Evolutionary conservation across 2,797 vertebrate genomes (phyloP), one percentile per base, ranked within the genome.

Genomic region (Diplodus sargus): DNA sequence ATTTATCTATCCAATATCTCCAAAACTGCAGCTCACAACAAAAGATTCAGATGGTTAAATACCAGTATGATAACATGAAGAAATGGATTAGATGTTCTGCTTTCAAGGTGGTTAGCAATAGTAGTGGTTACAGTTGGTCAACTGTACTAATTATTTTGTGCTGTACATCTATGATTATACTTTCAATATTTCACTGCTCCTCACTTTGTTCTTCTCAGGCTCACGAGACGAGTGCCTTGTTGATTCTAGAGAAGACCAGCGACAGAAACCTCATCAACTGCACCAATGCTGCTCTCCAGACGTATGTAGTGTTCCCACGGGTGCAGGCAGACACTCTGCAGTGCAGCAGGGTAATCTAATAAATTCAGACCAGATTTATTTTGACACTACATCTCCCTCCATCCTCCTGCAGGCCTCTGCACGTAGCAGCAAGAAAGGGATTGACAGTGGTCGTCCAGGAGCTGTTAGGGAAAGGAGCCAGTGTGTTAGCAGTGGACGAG

Each of bases 371-470:
- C 42, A 20, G 56, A 60, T 7, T 20, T 54, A 1, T 51, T 83
- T 48, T 76, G 45, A 76, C 64, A 22, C 43, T 52, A 20, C 15
- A 1, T 56, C 45, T 42, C 57, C 34, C 23, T 83, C 25, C 52
- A 20, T 30, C 28, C n/a, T 45, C 51, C 57, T 54, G 63, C 92
- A 98, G 97, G 89, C 97, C 98, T 64, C 95, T 99, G 90, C 97
- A 99, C 82, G 96, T 98, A 66, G 98, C 97, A 86, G 98, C 97
- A 89, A 96, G 95, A 84, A 92, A 96, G 58, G 98, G 97, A 71
- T 92, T 99, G 67, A 97, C 97, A 0, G 96, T 97, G 91, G 97
- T 98, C 75, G 98, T 99, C 85, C 98, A 98, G 93, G 97, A 99
- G 92, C 97, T 99, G 84, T 86, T 99, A 93, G 95, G 95, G 22